Conservation (phyloP, 2,113 vertebrate species). For the Paramormyrops kingsleyae region DNA sequence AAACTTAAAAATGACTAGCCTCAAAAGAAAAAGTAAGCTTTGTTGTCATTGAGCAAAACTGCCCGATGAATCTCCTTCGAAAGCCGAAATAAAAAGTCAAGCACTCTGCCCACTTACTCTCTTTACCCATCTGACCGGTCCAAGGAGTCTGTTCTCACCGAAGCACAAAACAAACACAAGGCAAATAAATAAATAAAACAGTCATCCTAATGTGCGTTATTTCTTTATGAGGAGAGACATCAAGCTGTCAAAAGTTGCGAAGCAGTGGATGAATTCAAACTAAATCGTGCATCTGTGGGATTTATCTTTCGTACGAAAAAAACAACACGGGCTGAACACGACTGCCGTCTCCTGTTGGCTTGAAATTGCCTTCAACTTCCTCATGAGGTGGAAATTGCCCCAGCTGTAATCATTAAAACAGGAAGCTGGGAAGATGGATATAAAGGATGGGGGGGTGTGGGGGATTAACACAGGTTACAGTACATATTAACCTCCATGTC, state of each 20-base stretch:
- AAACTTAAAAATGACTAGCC: neutral
- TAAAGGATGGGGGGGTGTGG: neutral
- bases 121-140: neutral
- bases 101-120: neutral
- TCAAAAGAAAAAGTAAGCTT: neutral
- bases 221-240: conserved; percentile 13
- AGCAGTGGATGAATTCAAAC: conserved; percentile 1
- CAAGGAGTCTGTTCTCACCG: conserved; percentile 16
- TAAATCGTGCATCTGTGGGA: neutral
- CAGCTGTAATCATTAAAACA: conserved; percentile 8
- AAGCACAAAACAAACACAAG: conserved; percentile 28
- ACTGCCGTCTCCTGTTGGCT: neutral
- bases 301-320: conserved; percentile 16
- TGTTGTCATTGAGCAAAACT: neutral
- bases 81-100: neutral
- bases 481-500: neutral
- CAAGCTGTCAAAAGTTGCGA: conserved; percentile 4
- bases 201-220: conserved; percentile 6
- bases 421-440: neutral
- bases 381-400: neutral
- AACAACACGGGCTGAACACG: neutral
- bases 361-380: conserved; percentile 9
- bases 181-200: neutral
- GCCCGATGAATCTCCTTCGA: neutral
- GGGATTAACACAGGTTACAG: neutral